A percentile compares a stretch with the other conserved stretches of the same genome.
Conservation (phyloP, 2,888 invertebrate genomes). For the Phengaris arion region DNA sequence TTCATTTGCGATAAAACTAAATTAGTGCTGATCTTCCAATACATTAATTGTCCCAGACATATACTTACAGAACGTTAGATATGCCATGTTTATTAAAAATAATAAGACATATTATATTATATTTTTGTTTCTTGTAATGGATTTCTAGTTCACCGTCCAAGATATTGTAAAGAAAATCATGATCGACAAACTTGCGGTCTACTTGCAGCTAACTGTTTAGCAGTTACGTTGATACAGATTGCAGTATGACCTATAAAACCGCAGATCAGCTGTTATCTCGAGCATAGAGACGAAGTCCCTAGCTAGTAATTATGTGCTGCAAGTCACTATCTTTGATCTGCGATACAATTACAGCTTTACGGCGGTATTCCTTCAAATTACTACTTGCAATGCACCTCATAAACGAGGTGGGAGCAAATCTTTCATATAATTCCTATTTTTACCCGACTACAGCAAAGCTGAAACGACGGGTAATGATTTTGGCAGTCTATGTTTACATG, state of each 20-base stretch:
- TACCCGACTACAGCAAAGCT: no score
- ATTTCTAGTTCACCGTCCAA: not conserved
- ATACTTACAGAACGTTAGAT: not conserved
- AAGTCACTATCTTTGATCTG: conserved; percentile 15
- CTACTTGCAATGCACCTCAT: not conserved
- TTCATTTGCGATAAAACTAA: conserved; percentile 9
- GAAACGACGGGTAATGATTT: no score
- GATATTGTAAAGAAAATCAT: not conserved
- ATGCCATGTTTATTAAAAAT: not conserved
- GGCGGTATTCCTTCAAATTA: not conserved
- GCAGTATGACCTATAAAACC: conserved; percentile 9
- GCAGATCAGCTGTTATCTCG: not conserved
- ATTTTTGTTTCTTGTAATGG: no score
- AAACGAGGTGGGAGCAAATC: not conserved
- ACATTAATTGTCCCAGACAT: not conserved
- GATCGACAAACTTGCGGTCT: conserved; percentile 11
- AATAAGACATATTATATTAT: no score
- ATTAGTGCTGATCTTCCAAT: conserved; percentile 17
- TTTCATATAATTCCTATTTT: no score
- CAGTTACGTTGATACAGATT: conserved; percentile 5
- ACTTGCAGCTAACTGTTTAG: conserved; percentile 5
- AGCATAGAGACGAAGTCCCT: conserved; percentile 1
- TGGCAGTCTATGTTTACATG: no score
- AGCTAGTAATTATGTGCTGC: conserved; percentile 11
- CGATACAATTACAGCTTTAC: not conserved